Base-by-base conservation (phyloP, 2,888 invertebrate species). In the Scaptomyza cyrtandrae region DNA sequence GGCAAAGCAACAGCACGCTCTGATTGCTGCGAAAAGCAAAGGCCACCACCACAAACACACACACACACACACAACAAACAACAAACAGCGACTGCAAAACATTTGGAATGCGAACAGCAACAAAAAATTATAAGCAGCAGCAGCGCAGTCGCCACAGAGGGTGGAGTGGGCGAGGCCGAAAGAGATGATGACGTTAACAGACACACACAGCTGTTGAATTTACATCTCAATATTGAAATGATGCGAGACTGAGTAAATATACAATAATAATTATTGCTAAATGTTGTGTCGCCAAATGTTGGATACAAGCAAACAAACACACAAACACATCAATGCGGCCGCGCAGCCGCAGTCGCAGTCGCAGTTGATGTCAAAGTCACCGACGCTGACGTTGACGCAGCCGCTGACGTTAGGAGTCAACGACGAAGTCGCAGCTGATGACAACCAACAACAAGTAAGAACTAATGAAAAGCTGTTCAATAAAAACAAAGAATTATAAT, bases 261-360 rank as follows among this genome's bases (percentile, higher is more conserved):
- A 41, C 37, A 37, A 64, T 54, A 41, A 56, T 79, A 70, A 82
- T 88, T 86, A 82, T 73, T 48, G 78, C 60, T 70, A 88, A 82
- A 82, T 87, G 73, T 79, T 77, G 70, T 79, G 80, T 69, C 67
- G 72, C 53, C 72, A 75, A 81, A 71, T 69, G 53, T 24, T 24
- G 39, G 16, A 37, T n/a, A 27, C 10, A 24, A 52, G 64, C 1
- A 24, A 24, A n/a, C 33, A 33, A 33, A 6, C 48, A n/a, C 24
- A 16, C 11, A 46, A n/a, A 6, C 1, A 19, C 53, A 39, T n/a
- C 11, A 56, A 19, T 19, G 45, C 44, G n/a, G 7, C 39, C 33
- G 31, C 46, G n/a, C 57, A 27, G n/a, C 19, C 33, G 29, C 50
- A 24, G 39, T 55, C 45, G 27, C 7, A 6, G 52, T 7, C 16